Base-by-base conservation (phyloP, 2,888 invertebrate species). In the Sturmia bella region DNA sequence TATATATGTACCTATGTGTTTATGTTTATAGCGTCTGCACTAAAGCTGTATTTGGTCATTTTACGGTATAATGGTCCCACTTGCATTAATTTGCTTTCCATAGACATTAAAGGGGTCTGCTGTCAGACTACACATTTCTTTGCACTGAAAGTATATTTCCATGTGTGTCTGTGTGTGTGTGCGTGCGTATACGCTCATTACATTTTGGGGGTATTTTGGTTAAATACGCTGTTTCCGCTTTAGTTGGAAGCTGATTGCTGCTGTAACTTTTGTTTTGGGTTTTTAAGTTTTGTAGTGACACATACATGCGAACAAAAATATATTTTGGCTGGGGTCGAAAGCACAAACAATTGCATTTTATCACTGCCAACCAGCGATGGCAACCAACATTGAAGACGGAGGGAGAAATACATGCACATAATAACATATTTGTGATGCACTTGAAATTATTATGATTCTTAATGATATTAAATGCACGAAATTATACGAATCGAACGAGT, bases 161-260 rank as follows among this genome's bases (percentile, higher is more conserved):
- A n/a, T n/a, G n/a, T n/a, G n/a, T 37, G 9, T 72, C 1, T 19
- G 50, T 27, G 5, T 50, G 39, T 56, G 24, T 19, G 27, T 63
- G 19, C 39, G 7, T 48, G 17, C 7, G 21, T 48, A 7, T 24
- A 12, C 41, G 4, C n/a, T n/a, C n/a, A 13, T 43, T 41, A 21
- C 24, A 54, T 61, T 68, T 68, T 63, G 1, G 9, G 24, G 27
- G 56, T 63, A 77, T 63, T 72, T 75, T 57, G 57, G 66, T 77
- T 77, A 77, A 77, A 73, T 77, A 74, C 52, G 50, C 48, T 63
- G 63, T 69, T 73, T 73, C 68, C 68, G 76, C 68, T 76, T 82
- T 56, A 48, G 19, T 50, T 72, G 70, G 17, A 21, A 64, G 61
- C 54, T 52, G 43, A n/a, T 12, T 50, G n/a, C 50, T 39, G 15